Percentiles rank a stretch among this genome's conserved stretches.
phyloP scores from a whole-genome alignment of 2,797 vertebrate genomes.

The Liparis tanakae region DNA sequence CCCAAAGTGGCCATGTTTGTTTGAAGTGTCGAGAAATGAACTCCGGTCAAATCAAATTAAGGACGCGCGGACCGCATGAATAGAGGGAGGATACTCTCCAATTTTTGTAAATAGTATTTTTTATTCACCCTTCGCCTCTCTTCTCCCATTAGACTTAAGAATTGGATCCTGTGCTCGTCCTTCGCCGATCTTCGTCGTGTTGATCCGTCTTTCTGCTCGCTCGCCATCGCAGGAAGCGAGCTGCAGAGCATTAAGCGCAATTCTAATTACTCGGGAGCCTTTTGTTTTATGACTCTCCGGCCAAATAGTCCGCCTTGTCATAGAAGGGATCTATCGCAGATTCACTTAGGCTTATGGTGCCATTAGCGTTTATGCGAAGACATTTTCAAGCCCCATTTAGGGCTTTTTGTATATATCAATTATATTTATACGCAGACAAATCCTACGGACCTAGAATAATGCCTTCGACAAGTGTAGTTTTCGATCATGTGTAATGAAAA shows the following conservation, averaged over 20 bases:
- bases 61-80: conserved; percentile 53
- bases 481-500: conserved; percentile 6
- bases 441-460: conserved; percentile 29
- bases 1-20: conserved; percentile 75
- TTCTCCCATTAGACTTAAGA: conserved; percentile 31
- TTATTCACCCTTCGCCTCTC: conserved; percentile 28
- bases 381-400: conserved; percentile 70
- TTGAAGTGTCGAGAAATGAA: conserved; percentile 72
- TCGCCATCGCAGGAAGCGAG: conserved; percentile 29
- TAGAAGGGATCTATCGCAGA: conserved; percentile 53
- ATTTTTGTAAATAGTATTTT: conserved; percentile 41
- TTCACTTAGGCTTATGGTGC: conserved; percentile 66
- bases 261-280: conserved; percentile 65
- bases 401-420: conserved; percentile 62
- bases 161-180: conserved; percentile 29
- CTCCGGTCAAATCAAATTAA: conserved; percentile 75
- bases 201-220: conserved; percentile 10
- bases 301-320: conserved; percentile 62
- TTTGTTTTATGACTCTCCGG: conserved; percentile 65
- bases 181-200: conserved; percentile 41
- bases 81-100: conserved; percentile 27
- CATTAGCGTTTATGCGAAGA: conserved; percentile 69
- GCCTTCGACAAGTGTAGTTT: conserved; percentile 46
- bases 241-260: conserved; percentile 42
- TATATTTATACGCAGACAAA: conserved; percentile 62